Evolutionary conservation across 2,113 vertebrate genomes (phyloP).

Genomic region (Raja brachyura): DNA sequence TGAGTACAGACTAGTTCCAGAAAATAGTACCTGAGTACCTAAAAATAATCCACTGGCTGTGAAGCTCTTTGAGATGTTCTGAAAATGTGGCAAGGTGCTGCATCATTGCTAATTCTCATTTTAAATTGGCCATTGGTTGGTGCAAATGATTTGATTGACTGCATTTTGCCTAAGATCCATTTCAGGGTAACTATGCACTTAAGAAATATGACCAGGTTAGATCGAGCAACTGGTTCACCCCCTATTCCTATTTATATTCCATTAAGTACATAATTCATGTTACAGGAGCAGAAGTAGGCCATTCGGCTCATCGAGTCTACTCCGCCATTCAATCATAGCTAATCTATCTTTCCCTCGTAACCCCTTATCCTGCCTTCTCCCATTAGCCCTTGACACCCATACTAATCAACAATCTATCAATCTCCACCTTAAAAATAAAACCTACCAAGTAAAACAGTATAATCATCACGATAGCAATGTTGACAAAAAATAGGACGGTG

Average conservation of each 20-base stretch:
- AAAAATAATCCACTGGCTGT: not conserved
- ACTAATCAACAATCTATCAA: too few relatives aligned
- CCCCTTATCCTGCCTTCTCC: too few relatives aligned
- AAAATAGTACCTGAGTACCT: not conserved
- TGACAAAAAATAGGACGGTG: conserved; percentile 78
- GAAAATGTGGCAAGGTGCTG: not conserved
- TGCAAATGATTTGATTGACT: not conserved
- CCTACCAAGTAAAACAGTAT: conserved; percentile 90
- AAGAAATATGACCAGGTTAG: not conserved
- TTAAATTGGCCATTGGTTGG: not conserved
- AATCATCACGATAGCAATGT: conserved; percentile 79
- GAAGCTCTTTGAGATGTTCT: not conserved
- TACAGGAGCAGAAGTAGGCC: too few relatives aligned
- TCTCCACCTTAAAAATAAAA: too few relatives aligned
- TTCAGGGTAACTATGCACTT: not conserved
- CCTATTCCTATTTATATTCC: not conserved
- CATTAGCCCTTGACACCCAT: too few relatives aligned
- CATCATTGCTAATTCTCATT: not conserved
- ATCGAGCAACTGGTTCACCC: not conserved
- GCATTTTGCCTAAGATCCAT: not conserved
- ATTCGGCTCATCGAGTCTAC: too few relatives aligned
- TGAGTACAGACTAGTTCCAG: not conserved
- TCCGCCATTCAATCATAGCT: too few relatives aligned
- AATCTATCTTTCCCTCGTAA: too few relatives aligned
- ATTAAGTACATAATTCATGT: too few relatives aligned